These are phyloP conservation scores for Rachycentron canadum DNA, from an alignment of 2,797 vertebrate genomes.

Conservation along the genomic window DNA sequence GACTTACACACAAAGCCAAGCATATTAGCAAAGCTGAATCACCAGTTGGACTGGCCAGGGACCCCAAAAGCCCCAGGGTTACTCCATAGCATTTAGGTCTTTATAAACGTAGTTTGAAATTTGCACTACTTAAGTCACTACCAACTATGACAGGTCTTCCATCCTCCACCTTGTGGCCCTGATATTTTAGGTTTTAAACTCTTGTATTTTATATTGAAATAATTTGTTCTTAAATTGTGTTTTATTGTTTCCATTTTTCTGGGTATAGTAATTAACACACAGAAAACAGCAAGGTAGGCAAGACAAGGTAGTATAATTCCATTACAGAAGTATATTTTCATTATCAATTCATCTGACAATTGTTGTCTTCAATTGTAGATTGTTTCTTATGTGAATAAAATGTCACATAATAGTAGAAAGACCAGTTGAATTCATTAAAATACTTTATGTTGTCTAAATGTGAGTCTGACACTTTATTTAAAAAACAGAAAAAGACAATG, in stretches of 20 bases:
- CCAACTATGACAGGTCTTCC: no score
- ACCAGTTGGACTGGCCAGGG: background rate
- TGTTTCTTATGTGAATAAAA: background rate
- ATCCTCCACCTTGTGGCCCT: background rate
- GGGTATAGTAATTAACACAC: background rate
- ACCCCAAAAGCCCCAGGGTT: no score
- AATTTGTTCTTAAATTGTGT: background rate
- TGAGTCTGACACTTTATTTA: background rate
- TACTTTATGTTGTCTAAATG: no score
- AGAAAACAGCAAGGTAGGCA: background rate
- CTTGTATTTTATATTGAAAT: background rate
- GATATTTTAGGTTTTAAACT: background rate
- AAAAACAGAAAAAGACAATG: background rate
- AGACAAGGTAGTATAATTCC: background rate
- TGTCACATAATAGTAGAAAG: background rate
- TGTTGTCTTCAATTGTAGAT: background rate
- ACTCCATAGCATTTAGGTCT: no score
- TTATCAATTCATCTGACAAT: background rate
- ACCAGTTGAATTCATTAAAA: no score
- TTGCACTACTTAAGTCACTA: no score
- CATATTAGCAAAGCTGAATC: background rate
- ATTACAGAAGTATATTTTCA: background rate
- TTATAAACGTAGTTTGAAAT: no score
- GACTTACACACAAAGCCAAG: background rate
- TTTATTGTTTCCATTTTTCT: background rate